Conservation (phyloP, 2,797 vertebrate species). For the Enteromius paludinosus region DNA sequence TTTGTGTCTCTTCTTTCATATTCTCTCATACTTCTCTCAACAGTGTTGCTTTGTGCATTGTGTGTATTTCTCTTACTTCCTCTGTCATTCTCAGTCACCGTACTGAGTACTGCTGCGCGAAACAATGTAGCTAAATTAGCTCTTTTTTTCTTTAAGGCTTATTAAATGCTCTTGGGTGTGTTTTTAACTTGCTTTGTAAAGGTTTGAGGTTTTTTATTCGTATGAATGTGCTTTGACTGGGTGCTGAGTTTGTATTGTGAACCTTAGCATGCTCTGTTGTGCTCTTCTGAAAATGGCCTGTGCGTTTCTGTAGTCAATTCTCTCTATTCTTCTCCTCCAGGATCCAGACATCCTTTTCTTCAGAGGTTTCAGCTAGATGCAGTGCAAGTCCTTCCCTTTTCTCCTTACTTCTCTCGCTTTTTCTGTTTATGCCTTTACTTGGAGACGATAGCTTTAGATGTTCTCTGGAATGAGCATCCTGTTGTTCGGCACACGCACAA, state of each 20-base stretch:
- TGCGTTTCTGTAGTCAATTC: constrained; percentile 62
- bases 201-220: background rate
- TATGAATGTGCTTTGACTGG: constrained; percentile 1
- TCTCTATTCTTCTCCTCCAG: constrained; percentile 75
- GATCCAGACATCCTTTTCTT: constrained; percentile 81
- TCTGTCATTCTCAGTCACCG: constrained; percentile 50
- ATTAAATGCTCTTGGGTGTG: background rate
- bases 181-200: background rate
- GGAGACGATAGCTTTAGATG: background rate
- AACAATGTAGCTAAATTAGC: background rate
- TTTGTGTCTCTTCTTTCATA: constrained; percentile 87
- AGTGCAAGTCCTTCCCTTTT: constrained; percentile 49
- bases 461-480: background rate
- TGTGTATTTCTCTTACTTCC: constrained; percentile 56
- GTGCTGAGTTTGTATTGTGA: background rate
- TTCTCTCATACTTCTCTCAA: constrained; percentile 20
- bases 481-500: background rate
- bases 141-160: background rate
- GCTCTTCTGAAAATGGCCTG: background rate
- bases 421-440: constrained; percentile 3
- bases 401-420: background rate
- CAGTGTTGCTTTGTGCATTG: constrained; percentile 1
- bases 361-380: constrained; percentile 82
- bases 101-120: background rate
- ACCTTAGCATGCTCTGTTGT: background rate